phyloP scores from a whole-genome alignment of 2,113 vertebrate genomes.

The Colius striatus region DNA sequence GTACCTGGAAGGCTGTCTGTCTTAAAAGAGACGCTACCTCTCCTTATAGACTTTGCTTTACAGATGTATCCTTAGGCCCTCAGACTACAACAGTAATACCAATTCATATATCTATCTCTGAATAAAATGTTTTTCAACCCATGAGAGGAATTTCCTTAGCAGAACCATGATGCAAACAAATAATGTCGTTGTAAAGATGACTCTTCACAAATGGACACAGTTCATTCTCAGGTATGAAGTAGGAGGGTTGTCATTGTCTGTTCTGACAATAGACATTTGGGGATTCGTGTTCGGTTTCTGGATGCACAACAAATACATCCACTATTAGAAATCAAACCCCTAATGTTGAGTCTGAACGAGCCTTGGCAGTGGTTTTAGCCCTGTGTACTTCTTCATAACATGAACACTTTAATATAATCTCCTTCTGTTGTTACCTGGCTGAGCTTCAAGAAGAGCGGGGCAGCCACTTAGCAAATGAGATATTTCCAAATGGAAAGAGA shows the following conservation, averaged over 20 bases:
- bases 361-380: neutral
- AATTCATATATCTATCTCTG: neutral
- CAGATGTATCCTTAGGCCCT: neutral
- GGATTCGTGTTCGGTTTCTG: neutral
- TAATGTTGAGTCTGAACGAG: neutral
- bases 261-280: neutral
- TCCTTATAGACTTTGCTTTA: neutral
- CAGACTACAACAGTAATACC: neutral
- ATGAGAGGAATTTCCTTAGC: neutral
- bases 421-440: slow-evolving; percentile 24
- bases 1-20: neutral
- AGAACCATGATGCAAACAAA: neutral
- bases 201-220: neutral
- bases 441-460: slow-evolving; percentile 2
- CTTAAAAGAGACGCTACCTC: neutral
- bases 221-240: neutral
- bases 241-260: neutral
- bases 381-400: neutral
- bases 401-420: neutral
- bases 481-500: slow-evolving; percentile 22
- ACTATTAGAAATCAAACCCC: neutral
- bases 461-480: slow-evolving; percentile 53
- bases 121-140: neutral
- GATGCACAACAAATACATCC: neutral
- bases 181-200: neutral